Base-by-base conservation (phyloP, 1,140 invertebrate genomes). In the Drosophila sulfurigaster region DNA sequence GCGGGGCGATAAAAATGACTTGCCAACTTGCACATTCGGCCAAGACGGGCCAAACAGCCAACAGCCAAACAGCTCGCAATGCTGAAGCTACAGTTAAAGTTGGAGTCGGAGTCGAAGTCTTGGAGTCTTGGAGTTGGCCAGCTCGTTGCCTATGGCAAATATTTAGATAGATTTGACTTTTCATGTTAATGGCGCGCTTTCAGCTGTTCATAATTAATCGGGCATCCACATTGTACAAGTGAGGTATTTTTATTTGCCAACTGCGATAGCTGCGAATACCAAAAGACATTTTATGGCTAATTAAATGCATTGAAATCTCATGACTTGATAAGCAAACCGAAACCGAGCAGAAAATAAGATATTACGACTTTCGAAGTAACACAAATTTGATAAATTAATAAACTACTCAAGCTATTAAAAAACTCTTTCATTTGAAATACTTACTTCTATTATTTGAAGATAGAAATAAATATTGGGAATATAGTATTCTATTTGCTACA, bases 91-190 rank as follows among this genome's bases (percentile, higher is more conserved):
- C n/a, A 46, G 25, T 3, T 46, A 46, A 11, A 43, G 30, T 28
- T 35, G 15, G 20, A 56, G 45, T 41, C 30, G 59, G 54, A 63
- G 13, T 35, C 13, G 60, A 16, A 38, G 35, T 38, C 30, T 25
- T 0, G 20, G 20, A 25, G 20, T 25, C 20, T 25, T 4, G 10
- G 58, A 43, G 41, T 20, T 32, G 60, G 64, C 35, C 75, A 81
- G 63, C 57, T 75, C 67, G 71, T 71, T 82, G 85, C 80, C 78
- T 79, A 73, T 72, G 79, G 85, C 85, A 88, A 88, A 88, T 88
- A 88, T 88, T 88, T 88, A 88, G 85, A 88, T 88, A 88, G 85
- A 88, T 88, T 88, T 88, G 85, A 88, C 85, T 88, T 88, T 88
- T 88, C 85, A 88, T 88, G 85, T 88, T 88, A 88, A 88, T 88